These are phyloP conservation scores for Ciconia boyciana DNA, from an alignment of 2,113 vertebrate genomes.

Conservation along the genomic window DNA sequence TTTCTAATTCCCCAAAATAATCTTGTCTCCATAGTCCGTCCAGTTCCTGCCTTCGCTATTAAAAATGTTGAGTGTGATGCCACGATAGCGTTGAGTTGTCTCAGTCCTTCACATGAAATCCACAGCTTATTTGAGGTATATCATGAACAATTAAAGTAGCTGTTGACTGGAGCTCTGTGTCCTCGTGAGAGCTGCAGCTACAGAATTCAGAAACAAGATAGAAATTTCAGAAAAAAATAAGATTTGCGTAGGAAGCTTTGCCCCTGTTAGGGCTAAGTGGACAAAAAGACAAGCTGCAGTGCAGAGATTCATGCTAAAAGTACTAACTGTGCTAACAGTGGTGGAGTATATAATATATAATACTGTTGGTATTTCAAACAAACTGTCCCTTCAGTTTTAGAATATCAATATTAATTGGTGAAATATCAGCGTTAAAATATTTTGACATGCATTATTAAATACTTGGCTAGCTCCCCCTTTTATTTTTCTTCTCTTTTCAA, in stretches of 20 bases:
- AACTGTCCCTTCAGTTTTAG: neutral
- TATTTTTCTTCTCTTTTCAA: neutral
- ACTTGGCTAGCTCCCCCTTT: neutral
- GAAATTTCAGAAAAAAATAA: neutral
- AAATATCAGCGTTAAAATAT: neutral
- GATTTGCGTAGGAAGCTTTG: neutral
- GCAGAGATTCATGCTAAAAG: rapidly evolving
- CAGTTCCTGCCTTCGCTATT: neutral
- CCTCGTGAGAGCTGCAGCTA: neutral
- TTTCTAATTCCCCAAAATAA: neutral
- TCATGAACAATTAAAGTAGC: neutral
- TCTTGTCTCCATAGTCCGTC: rapidly evolving
- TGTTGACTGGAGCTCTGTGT: neutral
- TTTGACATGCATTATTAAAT: neutral
- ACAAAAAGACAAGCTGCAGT: neutral
- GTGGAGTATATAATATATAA: neutral
- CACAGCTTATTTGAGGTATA: neutral
- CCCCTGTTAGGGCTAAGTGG: neutral
- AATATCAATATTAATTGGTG: neutral
- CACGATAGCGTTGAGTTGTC: neutral
- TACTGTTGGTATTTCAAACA: neutral
- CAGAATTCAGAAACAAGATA: neutral
- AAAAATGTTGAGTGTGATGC: neutral
- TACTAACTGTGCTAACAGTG: neutral
- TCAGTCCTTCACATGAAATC: neutral